A percentile compares a stretch with the other conserved stretches of the same genome.
phyloP scores from a whole-genome alignment of 2,888 invertebrate species.

The Villa cingulata region DNA sequence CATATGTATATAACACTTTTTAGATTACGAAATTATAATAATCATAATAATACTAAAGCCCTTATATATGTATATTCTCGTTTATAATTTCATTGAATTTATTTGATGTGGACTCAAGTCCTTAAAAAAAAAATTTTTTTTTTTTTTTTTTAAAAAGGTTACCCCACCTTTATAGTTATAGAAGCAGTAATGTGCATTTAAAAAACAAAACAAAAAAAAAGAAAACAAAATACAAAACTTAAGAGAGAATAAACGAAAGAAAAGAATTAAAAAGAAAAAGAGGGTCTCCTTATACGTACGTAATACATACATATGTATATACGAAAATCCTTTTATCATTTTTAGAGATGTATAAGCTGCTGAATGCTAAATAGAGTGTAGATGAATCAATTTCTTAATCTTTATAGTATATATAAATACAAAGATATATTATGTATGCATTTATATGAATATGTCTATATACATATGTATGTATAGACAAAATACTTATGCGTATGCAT shows the following conservation, averaged over 20 bases:
- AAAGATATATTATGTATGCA: too few relatives aligned
- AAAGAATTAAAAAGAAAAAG: not conserved
- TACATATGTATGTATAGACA: too few relatives aligned
- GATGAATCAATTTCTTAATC: not conserved
- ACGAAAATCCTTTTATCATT: not conserved
- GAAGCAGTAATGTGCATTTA: not conserved
- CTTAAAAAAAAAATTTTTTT: too few relatives aligned
- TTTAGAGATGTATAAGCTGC: not conserved
- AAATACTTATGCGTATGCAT: too few relatives aligned
- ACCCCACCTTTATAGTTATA: not conserved
- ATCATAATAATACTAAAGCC: too few relatives aligned
- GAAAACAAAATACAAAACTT: not conserved
- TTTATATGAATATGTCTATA: too few relatives aligned
- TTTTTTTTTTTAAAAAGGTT: conserved; percentile 9
- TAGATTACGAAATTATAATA: too few relatives aligned
- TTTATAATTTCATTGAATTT: not conserved
- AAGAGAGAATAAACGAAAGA: not conserved
- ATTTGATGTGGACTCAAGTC: conserved; percentile 2
- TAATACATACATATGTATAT: too few relatives aligned
- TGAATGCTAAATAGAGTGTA: not conserved
- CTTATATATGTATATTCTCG: not conserved
- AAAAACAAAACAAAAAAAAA: not conserved
- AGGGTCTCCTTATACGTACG: not conserved
- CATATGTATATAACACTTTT: too few relatives aligned
- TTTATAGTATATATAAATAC: too few relatives aligned